These are phyloP conservation scores for Graptemys geographica DNA, from an alignment of 2,797 vertebrate species.

Conservation along the genomic window DNA sequence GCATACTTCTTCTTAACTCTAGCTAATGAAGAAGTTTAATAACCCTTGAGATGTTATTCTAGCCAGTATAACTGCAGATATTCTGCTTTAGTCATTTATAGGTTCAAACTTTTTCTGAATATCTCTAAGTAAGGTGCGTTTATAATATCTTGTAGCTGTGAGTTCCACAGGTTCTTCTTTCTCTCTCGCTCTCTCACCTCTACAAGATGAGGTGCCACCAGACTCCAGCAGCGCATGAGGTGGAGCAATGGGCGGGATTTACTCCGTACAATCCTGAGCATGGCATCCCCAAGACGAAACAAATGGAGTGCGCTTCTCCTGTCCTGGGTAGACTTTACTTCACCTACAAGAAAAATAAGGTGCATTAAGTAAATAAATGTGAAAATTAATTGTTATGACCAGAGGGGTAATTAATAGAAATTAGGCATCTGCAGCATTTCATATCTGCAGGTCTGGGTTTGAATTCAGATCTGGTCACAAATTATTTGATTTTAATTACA, in stretches of 20 bases:
- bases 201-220: constrained; percentile 96
- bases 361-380: not conserved
- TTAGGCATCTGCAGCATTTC: not conserved
- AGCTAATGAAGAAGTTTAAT: not conserved
- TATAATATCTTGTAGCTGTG: not conserved
- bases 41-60: not conserved
- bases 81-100: not conserved
- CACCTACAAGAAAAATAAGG: constrained; percentile 80
- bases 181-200: constrained; percentile 82
- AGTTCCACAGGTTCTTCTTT: not conserved
- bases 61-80: not conserved
- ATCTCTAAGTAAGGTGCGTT: not conserved
- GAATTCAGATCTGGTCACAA: not conserved
- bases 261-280: constrained; percentile 93
- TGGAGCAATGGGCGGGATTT: constrained; percentile 91
- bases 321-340: constrained; percentile 92
- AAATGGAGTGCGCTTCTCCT: constrained; percentile 92
- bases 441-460: not conserved
- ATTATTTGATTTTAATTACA: not conserved
- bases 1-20: not conserved
- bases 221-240: constrained; percentile 94
- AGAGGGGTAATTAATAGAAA: not conserved
- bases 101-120: not conserved
- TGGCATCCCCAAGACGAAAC: constrained; percentile 94
- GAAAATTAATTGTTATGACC: not conserved